Base-by-base conservation (phyloP, 2,797 vertebrate species). In the Paedocypris micromegethes region DNA sequence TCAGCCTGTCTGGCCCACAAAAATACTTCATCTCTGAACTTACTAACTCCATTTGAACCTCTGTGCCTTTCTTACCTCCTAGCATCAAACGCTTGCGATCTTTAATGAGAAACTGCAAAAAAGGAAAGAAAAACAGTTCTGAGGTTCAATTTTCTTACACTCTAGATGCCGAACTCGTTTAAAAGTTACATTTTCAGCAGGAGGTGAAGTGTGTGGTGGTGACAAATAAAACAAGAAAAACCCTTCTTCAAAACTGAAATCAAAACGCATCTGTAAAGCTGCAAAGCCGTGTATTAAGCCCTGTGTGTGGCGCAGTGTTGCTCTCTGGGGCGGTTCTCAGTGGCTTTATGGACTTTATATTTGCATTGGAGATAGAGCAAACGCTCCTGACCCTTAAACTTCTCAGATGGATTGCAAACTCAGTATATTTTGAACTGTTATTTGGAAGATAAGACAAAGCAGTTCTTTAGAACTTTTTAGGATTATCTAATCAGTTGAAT, bases 231-330 rank as follows among this genome's bases (percentile, higher is more conserved):
- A 9, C 41, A 58, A 58, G 44, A 2, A 41, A 8, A 9, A 23
- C 9, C 38, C 45, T 42, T 5, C 41, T 37, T 4, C 39, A 23
- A 60, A 60, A 9, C 6, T 41, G 37, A 58, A 50, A 72, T 62
- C 64, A 67, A 68, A 58, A 60, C 42, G 59, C 50, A 43, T 37
- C 43, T 46, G 23, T n/a, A 38, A 53, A 50, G 6, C 38, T 7
- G 3, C 23, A 47, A 62, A 54, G 38, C 55, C 44, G 7, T 43
- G 49, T n/a, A 46, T 9, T 57, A 50, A 47, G 50, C n/a, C 23
- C 43, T 4, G 41, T 45, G 40, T 56, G 64, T 47, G 62, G 44
- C 23, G 23, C 23, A 23, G 23, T 23, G 23, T 23, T 23, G 23
- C 23, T 23, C 23, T 23, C 23, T 23, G 23, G 23, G 23, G 1